A percentile compares a stretch with the other conserved stretches of the same genome.
phyloP scores from a whole-genome alignment of 2,888 invertebrate species.

The Archaeoteleia sp. region DNA sequence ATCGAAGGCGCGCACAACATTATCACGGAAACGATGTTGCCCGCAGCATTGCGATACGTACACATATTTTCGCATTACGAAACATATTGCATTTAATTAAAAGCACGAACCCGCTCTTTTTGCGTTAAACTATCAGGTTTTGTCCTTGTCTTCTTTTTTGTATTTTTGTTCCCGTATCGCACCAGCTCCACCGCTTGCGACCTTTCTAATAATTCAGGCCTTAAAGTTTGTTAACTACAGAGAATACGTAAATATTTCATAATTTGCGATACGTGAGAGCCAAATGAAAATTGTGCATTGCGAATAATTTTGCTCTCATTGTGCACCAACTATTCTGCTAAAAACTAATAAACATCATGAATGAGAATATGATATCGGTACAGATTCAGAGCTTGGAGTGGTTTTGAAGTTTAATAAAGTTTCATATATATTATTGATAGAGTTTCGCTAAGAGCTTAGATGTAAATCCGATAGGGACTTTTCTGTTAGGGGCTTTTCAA shows the following conservation, averaged over 20 bases:
- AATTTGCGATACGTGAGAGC: conserved; percentile 13
- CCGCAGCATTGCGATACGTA: not conserved
- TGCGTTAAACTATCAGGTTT: conserved; percentile 1
- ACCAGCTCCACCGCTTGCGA: not conserved
- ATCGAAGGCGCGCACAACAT: too few species aligned
- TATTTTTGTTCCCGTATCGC: too few species aligned
- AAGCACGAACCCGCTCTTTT: not conserved
- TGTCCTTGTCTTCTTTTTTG: not conserved
- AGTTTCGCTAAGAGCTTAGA: too few species aligned
- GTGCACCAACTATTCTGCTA: too few species aligned
- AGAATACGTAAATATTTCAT: conserved; percentile 20
- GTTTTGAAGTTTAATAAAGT: too few species aligned
- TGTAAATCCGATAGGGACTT: too few species aligned
- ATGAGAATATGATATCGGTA: too few species aligned
- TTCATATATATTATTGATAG: too few species aligned
- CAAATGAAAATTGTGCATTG: conserved; percentile 10
- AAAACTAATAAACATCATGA: too few species aligned
- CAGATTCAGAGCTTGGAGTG: too few species aligned
- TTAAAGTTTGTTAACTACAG: conserved; percentile 7
- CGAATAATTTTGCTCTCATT: too few species aligned
- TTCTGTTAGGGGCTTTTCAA: too few species aligned
- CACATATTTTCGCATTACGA: conserved; percentile 11
- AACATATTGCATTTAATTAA: conserved; percentile 16
- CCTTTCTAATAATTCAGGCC: conserved; percentile 1
- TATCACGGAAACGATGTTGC: conserved; percentile 9